Evolutionary conservation across 37 sponge, comb jelly and placozoan species (phyloP).

Genomic region (Cliona cf. orientalis): DNA sequence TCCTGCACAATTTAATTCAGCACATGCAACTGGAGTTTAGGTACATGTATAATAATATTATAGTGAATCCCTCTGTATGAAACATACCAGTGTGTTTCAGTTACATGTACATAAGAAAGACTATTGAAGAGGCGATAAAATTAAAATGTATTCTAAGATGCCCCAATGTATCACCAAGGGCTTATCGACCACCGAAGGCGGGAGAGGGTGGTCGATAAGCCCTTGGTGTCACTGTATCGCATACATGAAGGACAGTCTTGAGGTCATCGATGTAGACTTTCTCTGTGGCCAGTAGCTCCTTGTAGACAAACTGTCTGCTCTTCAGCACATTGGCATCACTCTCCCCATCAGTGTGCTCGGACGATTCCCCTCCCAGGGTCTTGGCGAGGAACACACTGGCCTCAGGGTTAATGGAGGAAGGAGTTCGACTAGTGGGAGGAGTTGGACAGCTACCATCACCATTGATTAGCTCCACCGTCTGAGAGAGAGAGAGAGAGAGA

Average conservation of each 20-base stretch:
- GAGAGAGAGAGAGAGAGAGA: not conserved
- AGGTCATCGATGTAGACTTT: constrained; percentile 73
- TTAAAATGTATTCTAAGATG: too few species aligned
- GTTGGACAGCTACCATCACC: not conserved
- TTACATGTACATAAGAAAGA: too few species aligned
- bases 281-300: constrained; percentile 82
- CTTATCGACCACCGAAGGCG: too few species aligned
- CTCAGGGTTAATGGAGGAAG: not conserved
- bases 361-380: not conserved
- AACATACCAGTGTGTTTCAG: too few species aligned
- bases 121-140: too few species aligned
- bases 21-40: too few species aligned
- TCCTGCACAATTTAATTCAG: too few species aligned
- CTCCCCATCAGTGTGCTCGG: constrained; percentile 51
- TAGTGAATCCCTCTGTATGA: too few species aligned
- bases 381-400: constrained; percentile 28
- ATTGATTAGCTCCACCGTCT: not conserved
- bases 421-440: not conserved
- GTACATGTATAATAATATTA: too few species aligned
- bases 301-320: constrained; percentile 59
- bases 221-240: too few species aligned
- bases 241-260: constrained; percentile 65
- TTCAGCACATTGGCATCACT: constrained; percentile 16
- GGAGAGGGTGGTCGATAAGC: too few species aligned
- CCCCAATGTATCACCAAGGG: too few species aligned